Percentiles rank a stretch among this genome's conserved stretches.
Evolutionary conservation across 2,797 vertebrate species (phyloP).

Genomic region (Sorex maritimensis): DNA sequence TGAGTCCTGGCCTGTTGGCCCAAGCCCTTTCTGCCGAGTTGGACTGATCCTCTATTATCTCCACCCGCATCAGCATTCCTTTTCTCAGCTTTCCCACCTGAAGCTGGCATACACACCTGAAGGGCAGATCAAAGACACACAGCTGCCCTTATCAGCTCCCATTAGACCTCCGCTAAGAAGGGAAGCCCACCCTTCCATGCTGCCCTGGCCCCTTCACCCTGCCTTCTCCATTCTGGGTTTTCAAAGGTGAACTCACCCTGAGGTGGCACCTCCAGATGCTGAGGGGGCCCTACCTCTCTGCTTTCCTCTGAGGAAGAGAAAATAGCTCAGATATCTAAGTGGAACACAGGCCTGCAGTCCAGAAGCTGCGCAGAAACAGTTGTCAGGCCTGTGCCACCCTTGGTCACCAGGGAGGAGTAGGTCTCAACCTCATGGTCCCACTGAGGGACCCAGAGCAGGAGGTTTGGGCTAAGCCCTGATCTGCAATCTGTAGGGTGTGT

Average conservation of each 20-base stretch:
- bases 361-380: slow-evolving; percentile 20
- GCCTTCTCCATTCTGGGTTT: slow-evolving; percentile 66
- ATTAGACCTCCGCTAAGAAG: slow-evolving; percentile 84
- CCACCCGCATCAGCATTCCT: slow-evolving; percentile 84
- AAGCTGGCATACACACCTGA: slow-evolving; percentile 86
- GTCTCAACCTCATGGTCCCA: background rate
- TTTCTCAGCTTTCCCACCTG: slow-evolving; percentile 85
- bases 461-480: background rate
- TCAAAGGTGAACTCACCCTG: slow-evolving; percentile 49
- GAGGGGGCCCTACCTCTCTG: background rate
- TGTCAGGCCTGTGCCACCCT: background rate
- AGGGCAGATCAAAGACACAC: slow-evolving; percentile 88
- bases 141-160: slow-evolving; percentile 88
- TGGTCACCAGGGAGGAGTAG: background rate
- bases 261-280: slow-evolving; percentile 60
- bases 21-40: slow-evolving; percentile 72
- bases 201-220: slow-evolving; percentile 69
- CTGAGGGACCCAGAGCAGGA: background rate
- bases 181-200: slow-evolving; percentile 80
- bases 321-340: slow-evolving; percentile 64
- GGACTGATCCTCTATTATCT: slow-evolving; percentile 85
- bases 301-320: slow-evolving; percentile 34
- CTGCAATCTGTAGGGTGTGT: no score
- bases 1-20: slow-evolving; percentile 58
- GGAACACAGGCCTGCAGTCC: background rate